Conservation (phyloP, 2,888 invertebrate species). For the Mongoloraphidia duomilia region DNA sequence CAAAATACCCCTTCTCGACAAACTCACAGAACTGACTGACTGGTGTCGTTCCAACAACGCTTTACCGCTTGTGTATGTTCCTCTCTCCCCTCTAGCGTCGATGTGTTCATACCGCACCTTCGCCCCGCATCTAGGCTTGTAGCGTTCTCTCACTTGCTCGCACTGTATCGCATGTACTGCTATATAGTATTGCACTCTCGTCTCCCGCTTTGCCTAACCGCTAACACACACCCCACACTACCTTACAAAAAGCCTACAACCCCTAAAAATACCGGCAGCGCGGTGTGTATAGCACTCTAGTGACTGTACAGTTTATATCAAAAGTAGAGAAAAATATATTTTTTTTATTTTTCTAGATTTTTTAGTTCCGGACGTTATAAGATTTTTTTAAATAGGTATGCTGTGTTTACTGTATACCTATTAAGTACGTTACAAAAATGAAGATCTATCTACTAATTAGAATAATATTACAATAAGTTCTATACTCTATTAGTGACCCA, state of each 20-base stretch:
- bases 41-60: no score
- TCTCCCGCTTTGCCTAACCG: constrained; percentile 23
- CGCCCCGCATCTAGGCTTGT: neutral
- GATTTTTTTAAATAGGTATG: neutral
- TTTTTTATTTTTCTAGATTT: neutral
- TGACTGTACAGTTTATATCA: no score
- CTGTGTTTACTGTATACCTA: neutral
- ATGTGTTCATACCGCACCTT: neutral
- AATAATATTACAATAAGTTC: no score
- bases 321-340: neutral
- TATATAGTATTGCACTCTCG: constrained; percentile 14
- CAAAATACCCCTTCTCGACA: no score
- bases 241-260: constrained; percentile 30
- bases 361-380: neutral
- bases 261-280: constrained; percentile 28
- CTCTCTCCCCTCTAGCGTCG: constrained; percentile 5
- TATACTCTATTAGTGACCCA: no score
- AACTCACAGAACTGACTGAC: no score
- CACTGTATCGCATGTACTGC: constrained; percentile 16
- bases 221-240: constrained; percentile 29
- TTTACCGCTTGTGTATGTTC: constrained; percentile 2
- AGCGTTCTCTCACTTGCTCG: constrained; percentile 9
- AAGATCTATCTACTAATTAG: no score
- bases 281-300: neutral
- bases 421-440: no score